These are phyloP conservation scores for Magallana ariakensis DNA, from an alignment of 1,140 invertebrate species.

Conservation along the genomic window DNA sequence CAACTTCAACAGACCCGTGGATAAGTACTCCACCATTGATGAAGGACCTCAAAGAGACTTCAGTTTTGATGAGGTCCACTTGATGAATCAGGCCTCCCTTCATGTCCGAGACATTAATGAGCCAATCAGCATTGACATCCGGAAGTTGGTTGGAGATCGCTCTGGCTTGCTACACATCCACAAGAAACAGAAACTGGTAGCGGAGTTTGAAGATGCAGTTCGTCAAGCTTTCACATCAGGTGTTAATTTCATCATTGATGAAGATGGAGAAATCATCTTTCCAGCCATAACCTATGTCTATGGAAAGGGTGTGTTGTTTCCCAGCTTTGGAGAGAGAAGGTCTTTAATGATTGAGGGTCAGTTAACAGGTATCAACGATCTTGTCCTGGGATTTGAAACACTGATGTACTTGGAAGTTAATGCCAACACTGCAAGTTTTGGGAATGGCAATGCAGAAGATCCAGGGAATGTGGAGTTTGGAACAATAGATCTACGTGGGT, in stretches of 20 bases:
- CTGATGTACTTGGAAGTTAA: constrained; percentile 60
- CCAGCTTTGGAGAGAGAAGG: constrained; percentile 56
- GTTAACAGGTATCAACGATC: constrained; percentile 64
- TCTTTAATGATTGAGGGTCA: constrained; percentile 66
- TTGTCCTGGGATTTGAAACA: constrained; percentile 66
- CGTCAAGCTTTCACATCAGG: constrained; percentile 67
- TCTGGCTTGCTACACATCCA: constrained; percentile 69
- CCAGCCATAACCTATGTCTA: constrained; percentile 67
- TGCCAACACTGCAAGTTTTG: constrained; percentile 66
- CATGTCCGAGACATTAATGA: constrained; percentile 60
- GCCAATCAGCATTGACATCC: constrained; percentile 59
- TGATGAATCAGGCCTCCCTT: constrained; percentile 65
- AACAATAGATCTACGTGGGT: constrained; percentile 67
- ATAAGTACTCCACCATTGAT: constrained; percentile 68
- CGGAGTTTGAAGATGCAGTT: constrained; percentile 65
- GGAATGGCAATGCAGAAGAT: constrained; percentile 50
- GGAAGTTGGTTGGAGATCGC: constrained; percentile 65
- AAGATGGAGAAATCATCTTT: constrained; percentile 67
- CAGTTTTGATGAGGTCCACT: constrained; percentile 70
- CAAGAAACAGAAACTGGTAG: constrained; percentile 61
- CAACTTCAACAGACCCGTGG: constrained; percentile 63
- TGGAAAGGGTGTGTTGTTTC: constrained; percentile 62
- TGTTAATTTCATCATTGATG: constrained; percentile 70
- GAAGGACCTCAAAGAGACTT: constrained; percentile 58
- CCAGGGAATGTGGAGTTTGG: constrained; percentile 65